phyloP scores from a whole-genome alignment of 2,113 vertebrate genomes.

The Delphinus delphis region DNA sequence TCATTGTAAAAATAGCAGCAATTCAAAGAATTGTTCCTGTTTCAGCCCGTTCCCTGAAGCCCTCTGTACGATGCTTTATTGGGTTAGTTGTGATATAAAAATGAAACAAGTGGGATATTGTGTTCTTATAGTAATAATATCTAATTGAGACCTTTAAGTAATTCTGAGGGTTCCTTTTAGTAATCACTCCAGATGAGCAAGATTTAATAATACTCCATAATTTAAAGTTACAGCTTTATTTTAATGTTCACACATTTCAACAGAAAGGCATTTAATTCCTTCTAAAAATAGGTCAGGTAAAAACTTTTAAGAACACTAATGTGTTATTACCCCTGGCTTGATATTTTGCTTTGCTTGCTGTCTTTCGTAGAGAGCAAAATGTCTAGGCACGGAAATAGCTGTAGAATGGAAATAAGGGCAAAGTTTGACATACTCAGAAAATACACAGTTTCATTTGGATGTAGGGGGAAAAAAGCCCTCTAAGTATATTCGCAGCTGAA shows the following conservation, averaged over 20 bases:
- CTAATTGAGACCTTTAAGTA: slow-evolving; percentile 24
- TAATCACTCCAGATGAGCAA: not conserved
- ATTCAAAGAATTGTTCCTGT: slow-evolving; percentile 39
- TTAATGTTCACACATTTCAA: slow-evolving; percentile 40
- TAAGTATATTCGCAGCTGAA: not conserved
- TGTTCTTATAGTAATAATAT: slow-evolving; percentile 15
- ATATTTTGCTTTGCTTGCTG: slow-evolving; percentile 8
- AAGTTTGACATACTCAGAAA: not conserved
- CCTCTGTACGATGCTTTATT: not conserved
- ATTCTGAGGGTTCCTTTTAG: not conserved
- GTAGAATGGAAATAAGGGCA: not conserved
- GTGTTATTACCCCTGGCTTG: not conserved
- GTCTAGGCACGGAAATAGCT: not conserved
- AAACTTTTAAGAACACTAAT: not conserved
- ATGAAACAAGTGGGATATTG: slow-evolving; percentile 21
- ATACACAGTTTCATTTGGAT: not conserved
- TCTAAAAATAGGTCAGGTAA: slow-evolving; percentile 16
- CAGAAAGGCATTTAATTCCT: not conserved
- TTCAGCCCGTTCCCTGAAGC: not conserved
- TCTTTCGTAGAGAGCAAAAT: not conserved
- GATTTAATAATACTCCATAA: not conserved
- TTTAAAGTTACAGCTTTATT: slow-evolving; percentile 8
- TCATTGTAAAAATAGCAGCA: slow-evolving; percentile 34
- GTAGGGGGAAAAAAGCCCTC: not conserved
- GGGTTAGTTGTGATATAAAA: slow-evolving; percentile 1